A percentile compares a stretch with the other conserved stretches of the same genome.
phyloP scores from a whole-genome alignment of 2,888 invertebrate genomes.

The Xylota segnis region DNA sequence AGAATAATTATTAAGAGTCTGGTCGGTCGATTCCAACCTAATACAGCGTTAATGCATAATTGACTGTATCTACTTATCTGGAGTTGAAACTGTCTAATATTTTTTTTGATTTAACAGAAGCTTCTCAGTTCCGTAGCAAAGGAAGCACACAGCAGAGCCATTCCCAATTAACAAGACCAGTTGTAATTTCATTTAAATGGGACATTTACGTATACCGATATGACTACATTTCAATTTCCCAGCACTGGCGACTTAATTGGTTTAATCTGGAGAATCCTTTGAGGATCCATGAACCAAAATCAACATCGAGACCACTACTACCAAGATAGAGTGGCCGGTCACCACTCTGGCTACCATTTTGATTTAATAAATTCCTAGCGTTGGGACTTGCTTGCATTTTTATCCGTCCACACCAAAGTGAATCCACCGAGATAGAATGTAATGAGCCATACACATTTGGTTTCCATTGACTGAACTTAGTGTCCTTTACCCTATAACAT shows the following conservation, averaged over 20 bases:
- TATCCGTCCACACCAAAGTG: slow-evolving; percentile 20
- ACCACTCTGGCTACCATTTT: slow-evolving; percentile 17
- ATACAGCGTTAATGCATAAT: too few species aligned
- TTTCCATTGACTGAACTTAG: not conserved
- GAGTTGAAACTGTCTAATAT: too few species aligned
- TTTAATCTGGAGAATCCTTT: slow-evolving; percentile 32
- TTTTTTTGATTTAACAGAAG: not conserved
- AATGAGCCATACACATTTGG: slow-evolving; percentile 13
- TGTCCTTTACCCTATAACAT: not conserved
- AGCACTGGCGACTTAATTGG: slow-evolving; percentile 13
- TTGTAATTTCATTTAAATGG: not conserved
- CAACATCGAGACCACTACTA: not conserved
- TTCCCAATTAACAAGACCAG: not conserved
- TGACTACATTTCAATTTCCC: slow-evolving; percentile 6
- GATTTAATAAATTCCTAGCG: slow-evolving; percentile 32
- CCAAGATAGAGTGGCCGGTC: slow-evolving; percentile 2
- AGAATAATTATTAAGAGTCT: too few species aligned
- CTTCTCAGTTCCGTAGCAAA: not conserved
- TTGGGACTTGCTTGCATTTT: slow-evolving; percentile 17
- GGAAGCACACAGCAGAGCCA: not conserved
- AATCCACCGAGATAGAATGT: not conserved
- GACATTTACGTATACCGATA: not conserved
- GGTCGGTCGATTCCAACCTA: too few species aligned
- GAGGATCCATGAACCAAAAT: slow-evolving; percentile 17
- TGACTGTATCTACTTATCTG: too few species aligned